Evolutionary conservation across 2,888 invertebrate genomes (phyloP).

Genomic region (Philopedon plagiatum): DNA sequence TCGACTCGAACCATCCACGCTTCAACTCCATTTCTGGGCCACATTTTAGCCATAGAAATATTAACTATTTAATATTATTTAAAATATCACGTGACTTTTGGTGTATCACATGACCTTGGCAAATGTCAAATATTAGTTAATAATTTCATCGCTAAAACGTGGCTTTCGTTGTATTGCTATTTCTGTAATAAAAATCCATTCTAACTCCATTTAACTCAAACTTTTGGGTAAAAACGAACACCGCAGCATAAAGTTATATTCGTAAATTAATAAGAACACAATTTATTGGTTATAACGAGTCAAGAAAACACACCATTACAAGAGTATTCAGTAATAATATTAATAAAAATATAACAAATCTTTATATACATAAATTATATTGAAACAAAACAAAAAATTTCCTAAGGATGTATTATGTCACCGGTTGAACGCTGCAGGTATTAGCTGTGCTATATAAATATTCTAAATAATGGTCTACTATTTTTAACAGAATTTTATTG

Average conservation of each 20-base stretch:
- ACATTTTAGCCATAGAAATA: no score
- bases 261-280: constrained; percentile 17
- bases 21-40: no score
- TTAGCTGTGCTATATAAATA: constrained; percentile 47
- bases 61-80: no score
- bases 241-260: neutral
- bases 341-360: constrained; percentile 50
- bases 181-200: no score
- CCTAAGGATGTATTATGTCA: constrained; percentile 31
- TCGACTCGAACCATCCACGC: no score
- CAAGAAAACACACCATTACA: constrained; percentile 31
- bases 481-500: constrained; percentile 8
- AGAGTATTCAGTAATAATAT: constrained; percentile 42
- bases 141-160: no score
- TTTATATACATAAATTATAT: constrained; percentile 50
- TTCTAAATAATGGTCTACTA: constrained; percentile 38
- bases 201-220: neutral
- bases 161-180: no score
- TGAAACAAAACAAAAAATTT: constrained; percentile 36
- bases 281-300: constrained; percentile 26
- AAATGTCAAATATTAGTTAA: no score
- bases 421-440: constrained; percentile 35
- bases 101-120: no score
- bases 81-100: no score
- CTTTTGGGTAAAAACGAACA: constrained; percentile 3